Percentiles rank a stretch among this genome's conserved stretches.
Conservation (phyloP, 92 coral and sea anemone genomes). For the Galaxea fascicularis region DNA sequence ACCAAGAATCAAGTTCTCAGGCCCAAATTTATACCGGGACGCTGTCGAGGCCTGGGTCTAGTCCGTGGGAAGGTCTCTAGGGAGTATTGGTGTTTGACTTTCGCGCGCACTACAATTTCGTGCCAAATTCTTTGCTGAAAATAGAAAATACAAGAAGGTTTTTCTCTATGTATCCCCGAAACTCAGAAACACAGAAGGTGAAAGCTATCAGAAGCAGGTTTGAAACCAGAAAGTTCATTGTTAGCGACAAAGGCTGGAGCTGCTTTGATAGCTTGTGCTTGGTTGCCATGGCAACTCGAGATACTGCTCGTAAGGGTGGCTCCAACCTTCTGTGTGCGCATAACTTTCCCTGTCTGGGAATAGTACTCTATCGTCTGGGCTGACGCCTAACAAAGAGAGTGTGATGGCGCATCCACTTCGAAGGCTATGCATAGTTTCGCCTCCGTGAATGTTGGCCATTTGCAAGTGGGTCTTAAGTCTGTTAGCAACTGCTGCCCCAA, state of each 20-base stretch:
- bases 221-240: slow-evolving; percentile 16
- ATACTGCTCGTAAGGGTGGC: slow-evolving; percentile 37
- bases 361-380: slow-evolving; percentile 40
- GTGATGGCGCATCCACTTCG: slow-evolving; percentile 62
- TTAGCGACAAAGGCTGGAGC: slow-evolving; percentile 18
- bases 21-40: too few species aligned
- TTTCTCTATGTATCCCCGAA: slow-evolving; percentile 23
- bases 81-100: too few species aligned
- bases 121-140: too few species aligned
- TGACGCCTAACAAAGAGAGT: slow-evolving; percentile 47
- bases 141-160: slow-evolving; percentile 22
- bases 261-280: slow-evolving; percentile 20
- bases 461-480: slow-evolving; percentile 43
- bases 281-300: slow-evolving; percentile 33
- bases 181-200: slow-evolving; percentile 20
- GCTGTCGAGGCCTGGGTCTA: too few species aligned
- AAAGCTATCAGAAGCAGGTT: slow-evolving; percentile 28
- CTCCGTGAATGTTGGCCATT: slow-evolving; percentile 44
- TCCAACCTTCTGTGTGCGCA: slow-evolving; percentile 26
- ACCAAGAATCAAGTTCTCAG: too few species aligned
- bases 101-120: too few species aligned
- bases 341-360: slow-evolving; percentile 49
- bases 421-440: slow-evolving; percentile 65
- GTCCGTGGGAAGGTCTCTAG: too few species aligned
- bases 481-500: slow-evolving; percentile 63